Evolutionary conservation across 2,797 vertebrate species (phyloP), one percentile per base, ranked within the genome.

Genomic region (Argya squamiceps): DNA sequence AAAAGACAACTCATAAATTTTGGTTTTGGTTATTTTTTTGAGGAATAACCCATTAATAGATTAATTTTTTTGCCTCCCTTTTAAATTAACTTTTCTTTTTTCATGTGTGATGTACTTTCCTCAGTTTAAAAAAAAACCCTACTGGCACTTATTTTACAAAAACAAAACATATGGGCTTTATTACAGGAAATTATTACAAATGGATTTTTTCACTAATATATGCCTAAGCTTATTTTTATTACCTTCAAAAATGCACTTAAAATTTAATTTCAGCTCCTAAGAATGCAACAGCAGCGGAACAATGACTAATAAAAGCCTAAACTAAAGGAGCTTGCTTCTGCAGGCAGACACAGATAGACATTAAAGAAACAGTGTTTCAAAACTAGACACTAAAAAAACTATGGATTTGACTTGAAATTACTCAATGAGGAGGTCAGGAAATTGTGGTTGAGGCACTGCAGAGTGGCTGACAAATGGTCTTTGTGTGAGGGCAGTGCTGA

Each of bases 181-280:
- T 96, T 95, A 84, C n/a, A 90, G 89, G 92, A 97, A 92, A 87
- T 87, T 30, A 88, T 97, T 96, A 93, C 75, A 87, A 94, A 76
- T 93, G 75, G 78, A 83, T 92, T 96, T 95, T 76, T 84, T 90
- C 87, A 93, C 80, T 55, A 67, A 83, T 91, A 43, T 69, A 75
- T 76, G 69, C 84, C 84, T 89, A 76, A 89, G 88, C 84, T 95
- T 95, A 65, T 94, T 96, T 97, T 97, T 97, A 93, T 96, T 96
- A 73, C 94, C 92, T 92, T 83, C 50, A 93, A 90, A 96, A 97
- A 96, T 78, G 75, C 81, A 88, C 67, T 94, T 94, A 59, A 91
- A 92, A 81, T 96, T 97, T 96, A 84, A 90, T 94, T 96, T 97
- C 62, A 39, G 59, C 62, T 80, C 79, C 85, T 70, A 71, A 95